phyloP scores from a whole-genome alignment of 2,888 invertebrate genomes.

The Eupeodes luniger region DNA sequence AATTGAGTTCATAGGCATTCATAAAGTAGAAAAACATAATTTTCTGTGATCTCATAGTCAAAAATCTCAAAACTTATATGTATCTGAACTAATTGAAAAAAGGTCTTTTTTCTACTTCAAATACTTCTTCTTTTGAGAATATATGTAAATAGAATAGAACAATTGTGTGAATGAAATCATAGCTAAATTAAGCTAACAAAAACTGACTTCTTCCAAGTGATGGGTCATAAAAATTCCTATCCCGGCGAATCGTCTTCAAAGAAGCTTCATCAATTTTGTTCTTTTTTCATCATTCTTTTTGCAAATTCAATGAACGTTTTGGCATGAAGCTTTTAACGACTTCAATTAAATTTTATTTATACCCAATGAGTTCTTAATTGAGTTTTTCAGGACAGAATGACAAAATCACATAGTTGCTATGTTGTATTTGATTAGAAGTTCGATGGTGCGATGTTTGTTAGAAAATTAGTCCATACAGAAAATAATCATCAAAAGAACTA shows the following conservation, averaged over 20 bases:
- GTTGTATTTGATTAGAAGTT: no score
- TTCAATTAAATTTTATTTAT: constrained; percentile 54
- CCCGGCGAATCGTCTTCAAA: constrained; percentile 32
- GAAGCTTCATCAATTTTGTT: neutral
- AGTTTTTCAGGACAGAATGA: constrained; percentile 37
- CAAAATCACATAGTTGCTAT: constrained; percentile 16
- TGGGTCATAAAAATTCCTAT: constrained; percentile 47
- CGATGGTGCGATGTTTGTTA: constrained; percentile 32
- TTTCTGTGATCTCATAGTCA: constrained; percentile 57
- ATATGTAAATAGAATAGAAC: constrained; percentile 7
- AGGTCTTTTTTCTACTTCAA: neutral
- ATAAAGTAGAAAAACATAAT: neutral
- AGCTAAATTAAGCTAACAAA: constrained; percentile 51
- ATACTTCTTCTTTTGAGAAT: neutral
- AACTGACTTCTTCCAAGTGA: constrained; percentile 26
- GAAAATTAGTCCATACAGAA: neutral
- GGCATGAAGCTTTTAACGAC: constrained; percentile 40
- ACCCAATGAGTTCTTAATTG: constrained; percentile 51
- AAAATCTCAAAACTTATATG: constrained; percentile 38
- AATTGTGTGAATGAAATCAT: constrained; percentile 52
- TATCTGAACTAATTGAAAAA: constrained; percentile 48
- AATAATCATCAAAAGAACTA: constrained; percentile 24
- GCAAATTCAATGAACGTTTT: constrained; percentile 55
- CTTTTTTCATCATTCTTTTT: neutral
- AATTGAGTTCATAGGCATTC: neutral